These are phyloP conservation scores for Ooceraea biroi DNA, from an alignment of 1,140 invertebrate species.

Conservation along the genomic window DNA sequence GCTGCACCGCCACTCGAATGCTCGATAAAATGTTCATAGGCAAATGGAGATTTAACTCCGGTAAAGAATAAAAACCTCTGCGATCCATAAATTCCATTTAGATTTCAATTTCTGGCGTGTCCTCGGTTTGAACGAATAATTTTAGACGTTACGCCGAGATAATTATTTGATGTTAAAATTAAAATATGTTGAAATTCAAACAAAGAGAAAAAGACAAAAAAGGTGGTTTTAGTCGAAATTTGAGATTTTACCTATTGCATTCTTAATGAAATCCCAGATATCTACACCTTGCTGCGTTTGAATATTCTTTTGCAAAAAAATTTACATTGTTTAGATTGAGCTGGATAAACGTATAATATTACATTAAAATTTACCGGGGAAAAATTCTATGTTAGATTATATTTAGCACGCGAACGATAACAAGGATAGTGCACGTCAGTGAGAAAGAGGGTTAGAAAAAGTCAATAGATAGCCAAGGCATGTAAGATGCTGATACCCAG, in stretches of 20 bases:
- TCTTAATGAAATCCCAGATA: background rate
- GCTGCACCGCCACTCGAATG: background rate
- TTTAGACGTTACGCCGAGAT: background rate
- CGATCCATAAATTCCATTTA: conserved; percentile 32
- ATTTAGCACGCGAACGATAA: conserved; percentile 40
- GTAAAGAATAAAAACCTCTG: conserved; percentile 44
- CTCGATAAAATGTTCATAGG: conserved; percentile 49
- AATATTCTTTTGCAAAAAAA: background rate
- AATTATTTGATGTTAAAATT: background rate
- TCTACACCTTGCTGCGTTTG: background rate
- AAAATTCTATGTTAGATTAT: background rate
- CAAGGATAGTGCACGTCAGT: conserved; percentile 6
- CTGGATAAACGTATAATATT: background rate
- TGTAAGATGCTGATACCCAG: conserved; percentile 37
- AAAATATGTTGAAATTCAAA: conserved; percentile 1
- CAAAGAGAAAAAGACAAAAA: too few species aligned
- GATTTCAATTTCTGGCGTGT: conserved; percentile 45
- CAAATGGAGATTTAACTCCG: conserved; percentile 47
- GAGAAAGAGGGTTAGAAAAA: conserved; percentile 7
- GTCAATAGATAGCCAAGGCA: conserved; percentile 26
- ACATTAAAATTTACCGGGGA: conserved; percentile 16
- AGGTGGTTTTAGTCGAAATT: background rate
- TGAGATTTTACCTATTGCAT: background rate
- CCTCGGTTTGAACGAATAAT: conserved; percentile 40
- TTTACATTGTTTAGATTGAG: conserved; percentile 8